Base-by-base conservation (phyloP, 2,888 invertebrate species). In the Cordilura impudica region DNA sequence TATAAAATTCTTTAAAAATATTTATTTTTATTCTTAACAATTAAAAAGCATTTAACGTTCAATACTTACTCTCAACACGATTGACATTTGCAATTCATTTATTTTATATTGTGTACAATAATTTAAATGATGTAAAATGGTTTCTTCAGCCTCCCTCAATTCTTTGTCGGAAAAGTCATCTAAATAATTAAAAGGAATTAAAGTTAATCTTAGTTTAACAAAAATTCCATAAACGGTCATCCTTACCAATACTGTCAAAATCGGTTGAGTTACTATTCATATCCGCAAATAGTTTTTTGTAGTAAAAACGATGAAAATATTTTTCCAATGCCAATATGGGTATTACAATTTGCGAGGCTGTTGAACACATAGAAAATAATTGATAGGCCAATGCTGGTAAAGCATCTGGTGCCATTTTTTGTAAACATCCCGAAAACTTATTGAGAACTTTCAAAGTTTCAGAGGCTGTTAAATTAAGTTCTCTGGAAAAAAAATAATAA, bases 311-410 rank as follows among this genome's bases (percentile, higher is more conserved):
- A 65, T 90, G 84, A 82, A 92, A 92, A 84, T 92, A 93, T 81
- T 90, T 90, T 16, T 90, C 89, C 16, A 93, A 84, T 0, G 91
- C 89, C 47, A 91, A 85, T 39, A 92, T 86, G 0, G 92, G 88
- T 67, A 90, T 87, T 1, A 90, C 84, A n/a, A 89, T 82, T 45
- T 89, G 88, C 0, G 85, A 71, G 1, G 86, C 90, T 79, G 78
- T 89, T 82, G 81, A 90, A 83, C 92, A 93, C 45, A 94, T 88
- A 69, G 90, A 91, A 53, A 94, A 89, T 56, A 93, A 84, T 82
- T 94, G 93, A 87, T 92, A 92, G 0, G 92, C 91, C 53, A 94
- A 88, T 0, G 93, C 90, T 3, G 94, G 94, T 39, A 94, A 83
- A 87, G 93, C 93, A 84, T 92, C 90, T 0, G 93, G 90, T 0